Conservation (phyloP, 2,888 invertebrate genomes). For the Ormia ochracea region DNA sequence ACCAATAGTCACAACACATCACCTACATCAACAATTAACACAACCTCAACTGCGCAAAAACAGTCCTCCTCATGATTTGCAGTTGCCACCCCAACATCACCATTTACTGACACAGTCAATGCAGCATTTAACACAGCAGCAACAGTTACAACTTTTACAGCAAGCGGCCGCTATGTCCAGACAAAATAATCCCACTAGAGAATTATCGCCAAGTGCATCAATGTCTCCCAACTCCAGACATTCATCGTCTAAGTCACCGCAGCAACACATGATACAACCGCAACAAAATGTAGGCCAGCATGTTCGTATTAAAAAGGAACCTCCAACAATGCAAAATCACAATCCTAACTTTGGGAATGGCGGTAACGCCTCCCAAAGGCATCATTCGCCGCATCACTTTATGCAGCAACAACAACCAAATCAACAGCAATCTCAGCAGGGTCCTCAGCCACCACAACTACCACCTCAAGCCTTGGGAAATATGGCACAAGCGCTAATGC, state of each 20-base stretch:
- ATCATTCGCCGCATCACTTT: slow-evolving; percentile 66
- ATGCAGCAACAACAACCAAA: slow-evolving; percentile 67
- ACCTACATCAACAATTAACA: slow-evolving; percentile 73
- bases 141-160: slow-evolving; percentile 73
- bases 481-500: slow-evolving; percentile 74
- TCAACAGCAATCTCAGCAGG: slow-evolving; percentile 69
- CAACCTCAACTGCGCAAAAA: slow-evolving; percentile 72
- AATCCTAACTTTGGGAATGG: slow-evolving; percentile 61
- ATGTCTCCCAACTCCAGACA: slow-evolving; percentile 71
- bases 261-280: slow-evolving; percentile 72
- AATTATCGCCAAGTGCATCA: slow-evolving; percentile 70
- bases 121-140: slow-evolving; percentile 75
- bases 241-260: slow-evolving; percentile 68
- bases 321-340: slow-evolving; percentile 66
- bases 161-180: slow-evolving; percentile 74
- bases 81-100: slow-evolving; percentile 65
- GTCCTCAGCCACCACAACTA: slow-evolving; percentile 68
- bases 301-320: slow-evolving; percentile 75
- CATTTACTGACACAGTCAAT: slow-evolving; percentile 71
- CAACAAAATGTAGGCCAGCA: slow-evolving; percentile 70
- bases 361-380: slow-evolving; percentile 65
- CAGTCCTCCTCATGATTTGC: slow-evolving; percentile 72
- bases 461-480: slow-evolving; percentile 70
- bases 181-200: slow-evolving; percentile 63
- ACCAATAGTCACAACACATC: slow-evolving; percentile 74